Evolutionary conservation across 2,797 vertebrate genomes (phyloP).

Genomic region (Sebastes matsubarae): DNA sequence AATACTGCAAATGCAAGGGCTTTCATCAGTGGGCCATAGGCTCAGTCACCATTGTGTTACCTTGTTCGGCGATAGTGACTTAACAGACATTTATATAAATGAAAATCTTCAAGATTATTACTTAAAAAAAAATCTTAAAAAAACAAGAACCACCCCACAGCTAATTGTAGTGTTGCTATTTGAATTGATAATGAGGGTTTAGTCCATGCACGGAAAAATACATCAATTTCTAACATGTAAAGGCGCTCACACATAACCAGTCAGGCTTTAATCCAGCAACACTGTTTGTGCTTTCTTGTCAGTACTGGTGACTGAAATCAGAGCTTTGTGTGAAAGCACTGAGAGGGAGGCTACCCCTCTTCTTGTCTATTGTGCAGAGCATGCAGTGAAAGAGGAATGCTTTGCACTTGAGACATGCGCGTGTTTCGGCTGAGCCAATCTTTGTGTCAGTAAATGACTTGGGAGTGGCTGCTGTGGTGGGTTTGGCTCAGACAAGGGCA

Average conservation of each 20-base stretch:
- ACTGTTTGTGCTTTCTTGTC: not conserved
- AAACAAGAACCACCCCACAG: not conserved
- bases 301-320: conserved; percentile 32
- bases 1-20: not conserved
- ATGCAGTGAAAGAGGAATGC: conserved; percentile 49
- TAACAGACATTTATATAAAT: not conserved
- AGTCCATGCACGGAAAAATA: not conserved
- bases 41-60: no score
- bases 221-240: not conserved
- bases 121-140: not conserved
- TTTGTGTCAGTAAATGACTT: conserved; percentile 47
- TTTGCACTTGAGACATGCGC: conserved; percentile 48
- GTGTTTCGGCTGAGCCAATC: conserved; percentile 46
- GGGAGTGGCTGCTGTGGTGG: conserved; percentile 39
- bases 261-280: conserved; percentile 3
- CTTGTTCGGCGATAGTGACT: not conserved
- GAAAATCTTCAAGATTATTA: not conserved
- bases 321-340: conserved; percentile 57
- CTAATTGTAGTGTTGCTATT: not conserved
- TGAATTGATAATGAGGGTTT: not conserved
- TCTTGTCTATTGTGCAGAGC: conserved; percentile 43
- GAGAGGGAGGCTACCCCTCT: conserved; percentile 17
- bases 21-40: not conserved
- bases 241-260: not conserved
- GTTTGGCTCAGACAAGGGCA: conserved; percentile 9